Conservation (phyloP, 2,888 invertebrate species). For the Tipula vernalis region DNA sequence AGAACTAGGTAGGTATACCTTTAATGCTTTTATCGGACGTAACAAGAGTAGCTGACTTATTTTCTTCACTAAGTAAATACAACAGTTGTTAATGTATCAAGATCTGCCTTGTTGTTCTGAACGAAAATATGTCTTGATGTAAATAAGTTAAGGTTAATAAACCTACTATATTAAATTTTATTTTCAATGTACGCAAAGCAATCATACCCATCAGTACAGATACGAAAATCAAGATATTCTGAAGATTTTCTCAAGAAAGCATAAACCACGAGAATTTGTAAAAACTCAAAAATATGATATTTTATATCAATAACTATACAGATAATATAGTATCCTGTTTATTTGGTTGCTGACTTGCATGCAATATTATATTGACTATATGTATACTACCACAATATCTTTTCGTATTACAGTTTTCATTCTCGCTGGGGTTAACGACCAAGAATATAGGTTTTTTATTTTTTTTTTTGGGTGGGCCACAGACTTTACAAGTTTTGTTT, state of each 20-base stretch:
- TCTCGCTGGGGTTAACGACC: not conserved
- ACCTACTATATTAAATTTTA: not conserved
- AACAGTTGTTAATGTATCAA: no score
- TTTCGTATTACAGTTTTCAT: not conserved
- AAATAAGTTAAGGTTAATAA: no score
- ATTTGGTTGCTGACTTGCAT: not conserved
- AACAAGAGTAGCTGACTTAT: no score
- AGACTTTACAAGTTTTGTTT: not conserved
- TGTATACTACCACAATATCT: not conserved
- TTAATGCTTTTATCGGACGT: no score
- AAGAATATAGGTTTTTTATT: not conserved
- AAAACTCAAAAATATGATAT: not conserved
- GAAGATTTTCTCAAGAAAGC: not conserved
- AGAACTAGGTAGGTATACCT: no score
- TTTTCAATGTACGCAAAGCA: not conserved
- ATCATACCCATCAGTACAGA: not conserved
- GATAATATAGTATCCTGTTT: not conserved
- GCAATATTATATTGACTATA: not conserved
- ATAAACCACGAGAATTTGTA: not conserved
- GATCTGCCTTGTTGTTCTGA: no score
- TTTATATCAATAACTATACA: not conserved
- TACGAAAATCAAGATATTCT: not conserved
- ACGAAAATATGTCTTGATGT: no score
- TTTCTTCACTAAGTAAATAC: no score
- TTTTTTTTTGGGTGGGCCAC: not conserved